phyloP scores from a whole-genome alignment of 2,888 invertebrate species.

The Xanthorhoe designata region DNA sequence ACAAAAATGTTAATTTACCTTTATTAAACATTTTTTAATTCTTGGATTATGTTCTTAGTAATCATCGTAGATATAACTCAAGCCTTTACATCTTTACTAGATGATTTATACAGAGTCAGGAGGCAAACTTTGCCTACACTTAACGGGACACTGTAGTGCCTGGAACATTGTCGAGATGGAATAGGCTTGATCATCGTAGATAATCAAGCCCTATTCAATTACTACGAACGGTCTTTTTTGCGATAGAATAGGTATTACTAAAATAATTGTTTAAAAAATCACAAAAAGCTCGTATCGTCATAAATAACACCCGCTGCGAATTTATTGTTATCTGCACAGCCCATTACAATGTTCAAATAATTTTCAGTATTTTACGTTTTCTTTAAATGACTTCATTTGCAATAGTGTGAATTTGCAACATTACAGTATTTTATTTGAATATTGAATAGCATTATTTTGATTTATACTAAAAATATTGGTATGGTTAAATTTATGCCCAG shows the following conservation, averaged over 20 bases:
- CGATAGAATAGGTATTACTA: neutral
- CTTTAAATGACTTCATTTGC: constrained; percentile 7
- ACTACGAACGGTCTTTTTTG: neutral
- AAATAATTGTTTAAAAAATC: constrained; percentile 8
- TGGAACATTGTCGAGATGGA: no score
- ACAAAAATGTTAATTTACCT: neutral
- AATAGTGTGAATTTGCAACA: neutral
- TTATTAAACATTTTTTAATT: neutral
- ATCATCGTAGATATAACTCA: no score
- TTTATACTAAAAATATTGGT: neutral
- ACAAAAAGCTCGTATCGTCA: constrained; percentile 4
- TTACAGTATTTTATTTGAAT: no score
- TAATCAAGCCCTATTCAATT: neutral
- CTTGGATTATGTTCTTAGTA: no score
- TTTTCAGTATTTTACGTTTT: neutral
- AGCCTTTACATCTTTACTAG: no score
- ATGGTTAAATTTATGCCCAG: neutral
- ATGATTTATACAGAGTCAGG: no score
- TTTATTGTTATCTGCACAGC: constrained; percentile 5
- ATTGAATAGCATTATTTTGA: neutral
- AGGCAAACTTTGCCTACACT: no score
- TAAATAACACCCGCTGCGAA: constrained; percentile 9
- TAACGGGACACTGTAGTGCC: no score
- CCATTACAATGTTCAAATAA: constrained; percentile 1
- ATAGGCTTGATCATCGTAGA: no score